Evolutionary conservation across 2,797 vertebrate species (phyloP).

Genomic region (Falco naumanni): DNA sequence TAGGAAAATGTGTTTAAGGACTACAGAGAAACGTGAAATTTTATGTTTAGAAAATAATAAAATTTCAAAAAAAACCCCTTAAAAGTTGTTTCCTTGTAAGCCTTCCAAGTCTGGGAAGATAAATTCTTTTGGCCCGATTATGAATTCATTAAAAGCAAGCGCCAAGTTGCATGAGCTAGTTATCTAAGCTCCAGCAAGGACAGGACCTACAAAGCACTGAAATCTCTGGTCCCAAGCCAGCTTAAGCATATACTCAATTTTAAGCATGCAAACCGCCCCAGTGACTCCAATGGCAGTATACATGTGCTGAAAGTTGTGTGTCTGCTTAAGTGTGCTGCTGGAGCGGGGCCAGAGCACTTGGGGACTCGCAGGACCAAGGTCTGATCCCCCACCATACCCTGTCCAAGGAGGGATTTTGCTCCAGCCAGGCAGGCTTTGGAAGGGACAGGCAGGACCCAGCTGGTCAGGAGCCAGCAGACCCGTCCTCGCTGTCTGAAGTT

Average conservation of each 20-base stretch:
- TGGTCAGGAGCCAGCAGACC: constrained; percentile 64
- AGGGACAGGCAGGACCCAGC: constrained; percentile 53
- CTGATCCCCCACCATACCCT: constrained; percentile 19
- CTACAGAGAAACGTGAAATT: constrained; percentile 8
- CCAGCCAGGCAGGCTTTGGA: constrained; percentile 17
- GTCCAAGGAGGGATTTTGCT: neutral
- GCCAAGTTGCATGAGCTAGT: constrained; percentile 45
- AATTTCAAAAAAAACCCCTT: neutral
- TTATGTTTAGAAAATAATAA: constrained; percentile 38
- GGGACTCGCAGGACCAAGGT: neutral
- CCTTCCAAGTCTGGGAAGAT: constrained; percentile 47
- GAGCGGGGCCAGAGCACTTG: neutral
- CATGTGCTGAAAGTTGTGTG: neutral
- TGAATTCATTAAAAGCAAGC: neutral
- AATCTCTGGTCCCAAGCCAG: constrained; percentile 39
- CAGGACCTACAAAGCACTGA: constrained; percentile 32
- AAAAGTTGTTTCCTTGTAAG: constrained; percentile 29
- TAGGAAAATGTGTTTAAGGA: neutral
- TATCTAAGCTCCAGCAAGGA: constrained; percentile 36
- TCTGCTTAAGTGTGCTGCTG: constrained; percentile 38
- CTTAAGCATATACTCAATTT: constrained; percentile 41
- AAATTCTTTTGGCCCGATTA: constrained; percentile 11
- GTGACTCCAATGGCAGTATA: neutral
- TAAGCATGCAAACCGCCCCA: constrained; percentile 13
- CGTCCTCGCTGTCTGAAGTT: constrained; percentile 48